A percentile compares a stretch with the other conserved stretches of the same genome.
Conservation (phyloP, 2,113 vertebrate species). For the Pelusios castaneus region DNA sequence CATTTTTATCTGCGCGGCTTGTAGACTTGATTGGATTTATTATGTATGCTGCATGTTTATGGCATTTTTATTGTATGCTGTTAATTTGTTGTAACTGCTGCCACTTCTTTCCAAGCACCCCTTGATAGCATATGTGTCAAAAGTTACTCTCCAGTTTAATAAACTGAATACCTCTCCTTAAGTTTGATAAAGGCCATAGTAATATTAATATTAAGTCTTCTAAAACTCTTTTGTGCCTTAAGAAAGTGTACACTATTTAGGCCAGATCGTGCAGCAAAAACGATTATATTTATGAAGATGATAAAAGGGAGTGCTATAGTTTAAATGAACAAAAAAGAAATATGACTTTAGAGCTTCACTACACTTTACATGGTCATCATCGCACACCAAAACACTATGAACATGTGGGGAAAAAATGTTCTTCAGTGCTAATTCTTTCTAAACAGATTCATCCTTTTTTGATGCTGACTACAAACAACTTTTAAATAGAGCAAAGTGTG, state of each 20-base stretch:
- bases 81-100: conserved; percentile 84
- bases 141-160: conserved; percentile 72
- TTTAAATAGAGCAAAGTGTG: not conserved
- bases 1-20: conserved; percentile 80
- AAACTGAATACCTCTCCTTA: conserved; percentile 63
- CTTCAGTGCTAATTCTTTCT: not conserved
- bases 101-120: conserved; percentile 74
- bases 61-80: conserved; percentile 81
- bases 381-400: not conserved
- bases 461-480: not conserved
- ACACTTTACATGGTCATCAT: accelerated
- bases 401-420: not conserved
- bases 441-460: not conserved
- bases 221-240: not conserved
- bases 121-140: conserved; percentile 76
- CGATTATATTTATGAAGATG: not conserved
- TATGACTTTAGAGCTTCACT: not conserved
- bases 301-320: not conserved
- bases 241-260: not conserved
- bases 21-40: conserved; percentile 81
- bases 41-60: conserved; percentile 81
- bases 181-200: conserved; percentile 19
- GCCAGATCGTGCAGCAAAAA: not conserved
- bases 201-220: not conserved
- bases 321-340: not conserved